Base-by-base conservation (phyloP, 53 echinoderm and acorn worm genomes). In the Holothuria leucospilota region DNA sequence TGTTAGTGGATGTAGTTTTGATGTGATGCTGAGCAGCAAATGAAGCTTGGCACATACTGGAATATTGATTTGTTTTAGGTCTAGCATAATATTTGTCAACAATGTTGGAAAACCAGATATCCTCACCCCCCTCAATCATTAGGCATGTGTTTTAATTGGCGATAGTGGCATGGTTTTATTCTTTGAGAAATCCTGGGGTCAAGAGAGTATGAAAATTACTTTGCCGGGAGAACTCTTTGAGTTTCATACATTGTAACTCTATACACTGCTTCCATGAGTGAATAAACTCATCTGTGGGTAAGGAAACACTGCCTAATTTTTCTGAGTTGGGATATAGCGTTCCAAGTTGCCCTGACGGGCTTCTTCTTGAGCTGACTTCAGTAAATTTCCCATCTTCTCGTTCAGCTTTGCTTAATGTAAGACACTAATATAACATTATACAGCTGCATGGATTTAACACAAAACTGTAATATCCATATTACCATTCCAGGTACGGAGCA, bases 201-300 rank as follows among this genome's bases (percentile, higher is more conserved):
- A 28, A 62, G 61, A 61, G 81, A n/a, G 81, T 60, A 81, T 62
- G 61, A 60, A 81, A 28, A 81, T 81, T 21, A 81, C 62, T 62
- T 81, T 62, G 59, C 81, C 30, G 81, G 61, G 30, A 38, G 61
- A 81, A 60, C 27, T 62, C 62, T 81, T n/a, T 81, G 15, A 81
- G 62, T 81, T 81, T 61, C 81, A 81, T 81, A 13, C 81, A n/a
- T 62, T 81, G 62, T 42, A 16, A 60, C 81, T 61, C 81, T 81
- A 60, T 62, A 81, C 39, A 84, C 65, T 63, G 51, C 84, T 65
- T 84, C 84, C 65, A 84, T 84, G 84, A 84, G 62, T 21, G 64
- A 63, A n/a, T n/a, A 27, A 84, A 63, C 41, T 84, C 84, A n/a
- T 63, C 65, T 63, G 65, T 84, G 84, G 46, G 84, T 84, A 42